Evolutionary conservation across 2,888 invertebrate species (phyloP), one percentile per base, ranked within the genome.

Genomic region (Tenthredo distinguenda): DNA sequence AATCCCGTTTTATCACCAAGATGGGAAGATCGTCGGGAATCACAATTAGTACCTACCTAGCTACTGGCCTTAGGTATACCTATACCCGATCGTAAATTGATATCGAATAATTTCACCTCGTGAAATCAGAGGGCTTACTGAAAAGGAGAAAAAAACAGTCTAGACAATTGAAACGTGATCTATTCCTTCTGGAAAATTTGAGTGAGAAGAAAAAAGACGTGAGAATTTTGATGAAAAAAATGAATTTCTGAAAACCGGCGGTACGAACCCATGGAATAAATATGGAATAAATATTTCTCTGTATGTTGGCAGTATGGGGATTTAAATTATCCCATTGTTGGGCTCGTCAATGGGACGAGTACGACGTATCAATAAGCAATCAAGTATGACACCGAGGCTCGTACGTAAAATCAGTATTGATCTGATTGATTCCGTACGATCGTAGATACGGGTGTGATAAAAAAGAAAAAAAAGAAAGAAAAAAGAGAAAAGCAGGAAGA

Each of bases 31-130:
- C 62, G 81, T 62, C 58, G 10, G 37, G 62, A 81, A 81, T 81
- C 58, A 62, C 77, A 77, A 77, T 77, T 77, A 77, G 55, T 77
- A n/a, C 72, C 62, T 26, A 26, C 26, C 65, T 31, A 65, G 9
- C 6, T n/a, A 37, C 40, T 26, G 26, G 26, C 26, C 26, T 6
- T 18, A 68, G 1, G 9, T 5, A 9, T 72, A 72, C 21, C 37
- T 10, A 26, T 26, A 72, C 37, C 68, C 34, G 62, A 21, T 62
- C 81, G 58, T 62, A 40, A 81, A 81, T 81, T 81, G 81, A 81
- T 81, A 26, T 81, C 12, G 37, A 62, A 81, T 81, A 55, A 77
- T 34, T 77, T 55, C 4, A 77, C 77, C 77, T 77, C 55, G 37
- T 47, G 9, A 55, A 55, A 77, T 77, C 77, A 77, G 15, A 34